Conservation (phyloP, 2,888 invertebrate genomes). For the Drosophila emarginata region DNA sequence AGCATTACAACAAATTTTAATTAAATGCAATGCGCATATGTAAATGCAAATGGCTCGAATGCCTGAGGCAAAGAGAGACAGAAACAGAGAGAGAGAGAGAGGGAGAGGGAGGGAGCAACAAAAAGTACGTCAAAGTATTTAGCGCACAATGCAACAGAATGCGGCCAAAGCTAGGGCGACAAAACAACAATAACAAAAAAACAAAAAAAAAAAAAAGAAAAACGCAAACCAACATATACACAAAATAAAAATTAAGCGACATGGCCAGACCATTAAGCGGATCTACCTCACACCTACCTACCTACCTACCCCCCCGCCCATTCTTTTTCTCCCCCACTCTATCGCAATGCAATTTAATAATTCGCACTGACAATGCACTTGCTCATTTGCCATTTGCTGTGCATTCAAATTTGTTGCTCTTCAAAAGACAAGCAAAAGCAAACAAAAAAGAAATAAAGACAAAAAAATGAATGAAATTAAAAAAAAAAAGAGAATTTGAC, state of each 20-base stretch:
- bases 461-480: constrained; percentile 32
- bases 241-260: constrained; percentile 36
- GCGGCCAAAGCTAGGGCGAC: constrained; percentile 23
- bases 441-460: constrained; percentile 25
- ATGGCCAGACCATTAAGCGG: constrained; percentile 44
- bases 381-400: constrained; percentile 50
- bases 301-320: not conserved
- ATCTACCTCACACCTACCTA: not conserved
- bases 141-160: constrained; percentile 43
- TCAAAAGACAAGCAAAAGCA: constrained; percentile 1
- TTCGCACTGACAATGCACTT: constrained; percentile 45
- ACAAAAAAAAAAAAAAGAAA: constrained; percentile 12
- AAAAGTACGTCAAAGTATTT: constrained; percentile 43
- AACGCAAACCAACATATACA: too few relatives aligned
- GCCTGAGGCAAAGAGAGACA: constrained; percentile 29
- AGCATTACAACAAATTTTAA: constrained; percentile 66
- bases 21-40: constrained; percentile 72
- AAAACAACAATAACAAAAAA: too few relatives aligned
- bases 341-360: constrained; percentile 41
- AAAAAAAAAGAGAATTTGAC: constrained; percentile 33
- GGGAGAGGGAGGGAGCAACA: constrained; percentile 10
- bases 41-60: constrained; percentile 55
- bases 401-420: constrained; percentile 35
- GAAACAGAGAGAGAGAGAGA: constrained; percentile 4
- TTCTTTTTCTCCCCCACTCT: not conserved